Evolutionary conservation across 2,888 invertebrate genomes (phyloP), one percentile per base, ranked within the genome.

Genomic region (Epinotia nisella): DNA sequence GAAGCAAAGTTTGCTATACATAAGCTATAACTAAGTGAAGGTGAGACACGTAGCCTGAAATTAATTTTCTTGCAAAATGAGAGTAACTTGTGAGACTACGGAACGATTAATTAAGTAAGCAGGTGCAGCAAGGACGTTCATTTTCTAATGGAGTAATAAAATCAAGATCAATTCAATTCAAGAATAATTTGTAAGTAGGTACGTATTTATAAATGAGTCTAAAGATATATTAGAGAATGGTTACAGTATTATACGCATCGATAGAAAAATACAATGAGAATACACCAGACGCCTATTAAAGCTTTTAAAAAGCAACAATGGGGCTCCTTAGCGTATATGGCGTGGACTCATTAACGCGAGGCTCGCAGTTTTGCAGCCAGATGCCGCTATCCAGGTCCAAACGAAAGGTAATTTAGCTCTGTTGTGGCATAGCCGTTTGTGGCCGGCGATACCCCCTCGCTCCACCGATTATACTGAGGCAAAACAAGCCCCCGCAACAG

Each of bases 341-440:
- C 68, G 81, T 81, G 81, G 79, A 82, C 84, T 86, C 87, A 88
- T 89, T 89, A 88, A 84, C 86, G 84, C 82, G 79, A 81, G 79
- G 79, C 81, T 78, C 61, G 81, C 82, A 79, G 81, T 78, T 79
- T 76, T 80, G 76, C 82, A 79, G 78, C 85, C 85, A 84, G 85
- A 83, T 83, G 83, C 83, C 82, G 82, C 87, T 86, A 89, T 88
- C 87, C 89, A 88, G 88, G 90, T 90, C 87, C 88, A 87, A 89
- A 84, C 87, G 82, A 83, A 87, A 87, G 87, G 87, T 85, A 88
- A 90, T 90, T 90, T 85, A 86, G 81, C 86, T 85, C 61, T 72
- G 72, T 61, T 72, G 67, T 62, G 83, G 82, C 83, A 84, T 80
- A 78, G 75, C 81, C 83, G 82, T 85, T 83, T 85, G 85, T 81